Percentiles rank a stretch among this genome's conserved stretches.
Evolutionary conservation across 2,797 vertebrate genomes (phyloP).

Genomic region (Limosa lapponica): DNA sequence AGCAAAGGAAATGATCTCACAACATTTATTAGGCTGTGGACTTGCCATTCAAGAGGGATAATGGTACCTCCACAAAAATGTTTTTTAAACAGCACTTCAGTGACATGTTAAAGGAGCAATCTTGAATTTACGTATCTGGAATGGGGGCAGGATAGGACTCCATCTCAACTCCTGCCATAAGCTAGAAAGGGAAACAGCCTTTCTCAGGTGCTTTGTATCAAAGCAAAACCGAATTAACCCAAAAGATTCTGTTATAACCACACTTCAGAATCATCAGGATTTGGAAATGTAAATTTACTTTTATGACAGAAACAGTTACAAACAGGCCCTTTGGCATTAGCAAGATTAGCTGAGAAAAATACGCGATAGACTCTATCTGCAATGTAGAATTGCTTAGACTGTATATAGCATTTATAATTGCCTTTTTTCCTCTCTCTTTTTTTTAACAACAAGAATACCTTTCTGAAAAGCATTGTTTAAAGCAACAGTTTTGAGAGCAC

Average conservation of each 20-base stretch:
- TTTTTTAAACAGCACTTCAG: not conserved
- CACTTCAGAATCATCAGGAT: not conserved
- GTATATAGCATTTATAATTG: not conserved
- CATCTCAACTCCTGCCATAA: not conserved
- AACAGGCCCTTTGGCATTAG: not conserved
- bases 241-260: not conserved
- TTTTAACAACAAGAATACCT: not conserved
- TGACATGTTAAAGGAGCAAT: not conserved
- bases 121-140: not conserved
- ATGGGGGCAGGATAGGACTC: not conserved
- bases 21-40: not conserved
- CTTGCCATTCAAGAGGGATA: not conserved
- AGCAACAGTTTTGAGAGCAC: not conserved
- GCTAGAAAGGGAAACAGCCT: not conserved
- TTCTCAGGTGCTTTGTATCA: not conserved
- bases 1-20: not conserved
- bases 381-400: not conserved
- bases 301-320: not conserved
- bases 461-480: not conserved
- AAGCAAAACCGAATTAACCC: not conserved
- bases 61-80: not conserved
- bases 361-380: accelerated
- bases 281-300: not conserved
- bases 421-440: not conserved
- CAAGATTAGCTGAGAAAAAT: not conserved